These are phyloP conservation scores for Eucera pruinosa DNA, from an alignment of 2,888 invertebrate species.

Conservation along the genomic window DNA sequence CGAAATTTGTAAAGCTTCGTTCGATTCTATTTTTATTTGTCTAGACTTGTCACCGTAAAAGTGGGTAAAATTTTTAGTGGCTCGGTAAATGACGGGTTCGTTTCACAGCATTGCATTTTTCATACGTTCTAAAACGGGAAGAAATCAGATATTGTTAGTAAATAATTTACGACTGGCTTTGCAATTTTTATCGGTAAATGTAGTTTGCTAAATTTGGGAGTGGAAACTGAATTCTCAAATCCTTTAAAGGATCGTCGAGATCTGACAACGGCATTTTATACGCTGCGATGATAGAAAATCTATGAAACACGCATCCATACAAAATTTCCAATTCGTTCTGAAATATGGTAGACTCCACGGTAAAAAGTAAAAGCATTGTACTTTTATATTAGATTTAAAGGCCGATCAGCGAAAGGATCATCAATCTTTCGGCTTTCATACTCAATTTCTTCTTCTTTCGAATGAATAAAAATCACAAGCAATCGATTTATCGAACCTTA, in stretches of 20 bases:
- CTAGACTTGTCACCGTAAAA: not conserved
- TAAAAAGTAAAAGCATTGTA: not conserved
- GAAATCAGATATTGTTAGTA: not conserved
- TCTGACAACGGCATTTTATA: not conserved
- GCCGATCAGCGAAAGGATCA: constrained; percentile 1
- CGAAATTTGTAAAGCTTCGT: not conserved
- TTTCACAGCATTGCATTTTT: constrained; percentile 4
- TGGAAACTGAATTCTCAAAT: not conserved
- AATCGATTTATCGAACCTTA: constrained; percentile 14
- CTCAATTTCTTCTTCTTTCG: constrained; percentile 1
- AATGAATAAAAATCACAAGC: constrained; percentile 19
- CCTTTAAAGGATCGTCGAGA: too few species aligned
- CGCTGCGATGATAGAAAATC: not conserved
- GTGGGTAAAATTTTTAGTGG: not conserved
- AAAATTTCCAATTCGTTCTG: not conserved
- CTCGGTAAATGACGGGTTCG: too few species aligned
- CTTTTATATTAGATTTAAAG: not conserved
- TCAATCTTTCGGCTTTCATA: constrained; percentile 17
- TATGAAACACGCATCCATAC: not conserved
- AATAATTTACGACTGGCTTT: not conserved
- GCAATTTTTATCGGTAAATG: not conserved
- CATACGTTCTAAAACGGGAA: too few species aligned
- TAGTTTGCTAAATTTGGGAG: not conserved
- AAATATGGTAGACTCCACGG: not conserved
- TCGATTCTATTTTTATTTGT: not conserved